These are phyloP conservation scores for Arvicanthis niloticus DNA, from an alignment of 2,113 vertebrate species.

Conservation along the genomic window DNA sequence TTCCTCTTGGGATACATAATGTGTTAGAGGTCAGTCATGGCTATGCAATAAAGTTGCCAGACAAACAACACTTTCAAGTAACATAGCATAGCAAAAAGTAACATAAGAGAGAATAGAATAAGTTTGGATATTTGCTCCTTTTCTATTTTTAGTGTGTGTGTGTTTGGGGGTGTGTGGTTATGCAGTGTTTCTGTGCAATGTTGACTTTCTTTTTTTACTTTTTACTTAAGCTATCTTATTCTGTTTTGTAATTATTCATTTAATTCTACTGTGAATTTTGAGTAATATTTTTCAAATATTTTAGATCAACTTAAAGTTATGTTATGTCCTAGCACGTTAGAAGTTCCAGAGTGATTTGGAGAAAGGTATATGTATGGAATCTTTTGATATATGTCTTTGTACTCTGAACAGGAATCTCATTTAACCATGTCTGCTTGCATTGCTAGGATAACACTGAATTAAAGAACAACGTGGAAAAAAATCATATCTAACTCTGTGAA, in stretches of 20 bases:
- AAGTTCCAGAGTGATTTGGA: not conserved
- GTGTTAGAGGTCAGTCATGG: not conserved
- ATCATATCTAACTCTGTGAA: not conserved
- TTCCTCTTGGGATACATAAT: not conserved
- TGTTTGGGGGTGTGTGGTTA: not conserved
- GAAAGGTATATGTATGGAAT: not conserved
- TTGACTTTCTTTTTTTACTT: not conserved
- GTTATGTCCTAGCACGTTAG: not conserved
- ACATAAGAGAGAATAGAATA: not conserved
- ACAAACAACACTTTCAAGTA: not conserved
- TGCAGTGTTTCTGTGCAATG: not conserved
- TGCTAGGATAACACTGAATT: not conserved
- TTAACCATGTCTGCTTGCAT: not conserved
- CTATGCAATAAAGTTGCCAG: not conserved
- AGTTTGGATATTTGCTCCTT: not conserved
- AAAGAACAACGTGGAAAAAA: conserved; percentile 22
- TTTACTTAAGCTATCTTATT: not conserved
- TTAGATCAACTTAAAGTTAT: conserved; percentile 5
- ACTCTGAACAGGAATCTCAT: not conserved
- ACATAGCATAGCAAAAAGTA: not conserved
- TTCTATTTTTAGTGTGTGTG: not conserved
- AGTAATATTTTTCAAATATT: not conserved
- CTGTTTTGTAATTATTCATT: not conserved
- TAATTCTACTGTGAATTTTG: not conserved
- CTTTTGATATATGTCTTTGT: not conserved